Base-by-base conservation (phyloP, 2,113 vertebrate genomes). In the Spermophilus dauricus region DNA sequence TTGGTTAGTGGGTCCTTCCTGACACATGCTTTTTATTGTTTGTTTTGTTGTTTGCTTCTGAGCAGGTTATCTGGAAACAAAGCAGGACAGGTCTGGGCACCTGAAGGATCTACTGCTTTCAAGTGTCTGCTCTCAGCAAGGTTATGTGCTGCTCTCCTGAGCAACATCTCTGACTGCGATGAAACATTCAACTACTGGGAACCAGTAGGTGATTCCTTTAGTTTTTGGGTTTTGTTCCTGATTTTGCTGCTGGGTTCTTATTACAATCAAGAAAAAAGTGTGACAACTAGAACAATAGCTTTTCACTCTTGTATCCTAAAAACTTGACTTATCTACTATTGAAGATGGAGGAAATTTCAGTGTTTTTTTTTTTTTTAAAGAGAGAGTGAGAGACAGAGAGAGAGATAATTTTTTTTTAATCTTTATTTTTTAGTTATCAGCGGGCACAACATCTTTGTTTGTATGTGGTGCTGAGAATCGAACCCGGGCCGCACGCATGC, bases 171-270 rank as follows among this genome's bases (percentile, higher is more conserved):
- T 0, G 99, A 99, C 98, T 99, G 99, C 0, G 99, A 99, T n/a
- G 99, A 99, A 98, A 99, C 99, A 0, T 99, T 99, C 96, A 99
- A 99, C 98, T 99, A 99, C 97, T 99, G 99, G 99, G 99, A 99
- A 94, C 99, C 99, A 30, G 99, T 99, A 98, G 99, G 99, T 99
- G 45, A 45, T 86, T 84, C 80, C 12, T 86, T 75, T 94, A 81
- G n/a, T 72, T 77, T 81, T 80, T 58, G 39, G 30, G 30, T 30
- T 61, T 48, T 87, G 37, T 67, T 88, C 42, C 94, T 86, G 32
- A 34, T 86, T 86, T 93, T 90, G 56, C 84, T 86, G 37, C 37
- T 67, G 91, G 85, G 84, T 45, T 83, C 22, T 95, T 94, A 77
- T 56, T 96, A 85, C 34, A 80, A 51, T 75, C 34, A 78, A 58